phyloP scores from a whole-genome alignment of 2,113 vertebrate genomes.

The Salvelinus fontinalis region DNA sequence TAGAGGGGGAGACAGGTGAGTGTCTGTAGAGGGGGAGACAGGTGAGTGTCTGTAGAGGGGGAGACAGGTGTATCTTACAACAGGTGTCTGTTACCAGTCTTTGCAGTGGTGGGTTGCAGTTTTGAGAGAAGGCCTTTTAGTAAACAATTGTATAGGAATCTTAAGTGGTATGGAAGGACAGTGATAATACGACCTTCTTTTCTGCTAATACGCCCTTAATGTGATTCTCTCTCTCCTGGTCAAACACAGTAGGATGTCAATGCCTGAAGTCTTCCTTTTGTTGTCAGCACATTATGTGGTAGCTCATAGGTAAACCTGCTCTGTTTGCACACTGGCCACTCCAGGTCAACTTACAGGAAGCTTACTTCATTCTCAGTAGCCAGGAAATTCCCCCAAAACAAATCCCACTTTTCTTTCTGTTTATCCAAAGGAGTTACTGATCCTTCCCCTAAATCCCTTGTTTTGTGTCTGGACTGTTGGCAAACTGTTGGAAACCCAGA shows the following conservation, averaged over 20 bases:
- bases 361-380: conserved; percentile 29
- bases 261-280: conserved; percentile 23
- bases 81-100: conserved; percentile 37
- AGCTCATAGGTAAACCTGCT: conserved; percentile 45
- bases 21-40: conserved; percentile 12
- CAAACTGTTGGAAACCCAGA: conserved; percentile 34
- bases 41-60: background rate
- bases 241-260: conserved; percentile 1
- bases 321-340: conserved; percentile 55
- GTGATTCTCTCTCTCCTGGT: background rate
- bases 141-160: background rate
- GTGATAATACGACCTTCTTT: background rate
- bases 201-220: too few species aligned
- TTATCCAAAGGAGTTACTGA: conserved; percentile 38
- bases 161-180: background rate
- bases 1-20: conserved; percentile 45
- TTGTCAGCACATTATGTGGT: conserved; percentile 61
- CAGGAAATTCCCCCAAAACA: conserved; percentile 38
- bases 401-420: conserved; percentile 29
- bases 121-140: background rate
- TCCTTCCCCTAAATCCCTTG: conserved; percentile 37
- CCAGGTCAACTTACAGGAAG: conserved; percentile 40
- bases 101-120: background rate
- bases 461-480: conserved; percentile 12
- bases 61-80: conserved; percentile 50